Percentiles rank a stretch among this genome's conserved stretches.
phyloP scores from a whole-genome alignment of 2,113 vertebrate genomes.

The Dipodomys ordii region DNA sequence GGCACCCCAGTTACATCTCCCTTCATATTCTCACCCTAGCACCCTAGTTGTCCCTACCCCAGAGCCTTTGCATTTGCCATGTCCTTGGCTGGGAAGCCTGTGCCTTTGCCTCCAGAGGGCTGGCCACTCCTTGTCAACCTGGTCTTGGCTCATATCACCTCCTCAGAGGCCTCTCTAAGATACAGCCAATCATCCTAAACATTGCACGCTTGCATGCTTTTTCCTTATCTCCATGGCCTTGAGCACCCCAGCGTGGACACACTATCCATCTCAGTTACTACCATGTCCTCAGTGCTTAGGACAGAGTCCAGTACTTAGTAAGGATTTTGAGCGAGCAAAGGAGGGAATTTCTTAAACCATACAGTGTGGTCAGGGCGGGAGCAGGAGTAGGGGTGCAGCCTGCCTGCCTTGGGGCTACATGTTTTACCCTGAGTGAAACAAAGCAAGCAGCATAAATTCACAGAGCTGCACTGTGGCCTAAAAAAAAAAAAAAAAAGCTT shows the following conservation, averaged over 20 bases:
- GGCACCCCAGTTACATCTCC: background rate
- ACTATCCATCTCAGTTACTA: background rate
- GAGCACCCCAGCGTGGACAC: rapidly evolving
- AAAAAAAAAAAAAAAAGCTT: background rate
- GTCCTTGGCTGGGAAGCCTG: background rate
- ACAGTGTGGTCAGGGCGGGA: background rate
- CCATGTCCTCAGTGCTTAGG: background rate
- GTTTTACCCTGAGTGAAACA: constrained; percentile 19
- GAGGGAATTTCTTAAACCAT: background rate
- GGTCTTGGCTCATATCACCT: background rate
- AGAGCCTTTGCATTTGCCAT: background rate
- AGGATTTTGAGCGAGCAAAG: background rate
- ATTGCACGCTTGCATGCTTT: background rate
- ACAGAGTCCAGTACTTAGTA: background rate
- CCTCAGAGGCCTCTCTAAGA: constrained; percentile 1
- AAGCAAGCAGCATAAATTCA: constrained; percentile 21
- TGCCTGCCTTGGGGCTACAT: background rate
- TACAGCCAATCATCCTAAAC: background rate
- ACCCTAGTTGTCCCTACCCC: background rate
- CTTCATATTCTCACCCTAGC: background rate
- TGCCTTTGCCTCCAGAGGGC: background rate
- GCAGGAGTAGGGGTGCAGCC: background rate
- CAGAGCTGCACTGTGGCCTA: background rate
- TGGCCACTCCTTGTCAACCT: background rate
- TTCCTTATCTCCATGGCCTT: background rate